These are phyloP conservation scores for Ypsolopha sequella DNA, from an alignment of 2,888 invertebrate genomes.

Conservation along the genomic window DNA sequence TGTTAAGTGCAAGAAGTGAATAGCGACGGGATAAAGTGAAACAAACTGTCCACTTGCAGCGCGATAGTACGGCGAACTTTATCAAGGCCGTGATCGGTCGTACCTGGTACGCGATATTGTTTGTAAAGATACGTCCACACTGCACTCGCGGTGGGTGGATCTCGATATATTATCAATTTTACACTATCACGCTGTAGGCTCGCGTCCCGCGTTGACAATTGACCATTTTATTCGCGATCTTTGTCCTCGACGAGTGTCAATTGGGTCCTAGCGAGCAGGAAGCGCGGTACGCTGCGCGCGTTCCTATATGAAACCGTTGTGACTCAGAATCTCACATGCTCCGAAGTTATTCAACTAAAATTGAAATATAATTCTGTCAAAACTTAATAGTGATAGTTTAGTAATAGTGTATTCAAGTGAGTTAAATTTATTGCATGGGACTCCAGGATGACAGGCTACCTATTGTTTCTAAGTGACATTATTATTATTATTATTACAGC, in stretches of 20 bases:
- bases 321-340: too few relatives aligned
- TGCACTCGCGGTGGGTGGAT: constrained; percentile 44
- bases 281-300: background rate
- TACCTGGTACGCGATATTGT: constrained; percentile 44
- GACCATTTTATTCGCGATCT: constrained; percentile 8
- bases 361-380: too few relatives aligned
- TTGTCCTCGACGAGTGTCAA: constrained; percentile 1
- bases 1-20: constrained; percentile 1
- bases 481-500: too few relatives aligned
- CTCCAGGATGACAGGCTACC: too few relatives aligned
- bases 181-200: constrained; percentile 20
- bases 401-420: too few relatives aligned
- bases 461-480: too few relatives aligned
- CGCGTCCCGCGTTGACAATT: constrained; percentile 21
- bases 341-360: too few relatives aligned
- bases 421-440: too few relatives aligned
- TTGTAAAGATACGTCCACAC: background rate
- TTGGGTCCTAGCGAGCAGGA: background rate
- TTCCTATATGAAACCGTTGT: background rate
- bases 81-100: constrained; percentile 57
- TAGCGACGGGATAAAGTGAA: too few relatives aligned
- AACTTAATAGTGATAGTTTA: too few relatives aligned
- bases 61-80: constrained; percentile 25
- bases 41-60: background rate
- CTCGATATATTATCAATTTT: constrained; percentile 17